These are phyloP conservation scores for Eledone cirrhosa DNA, from an alignment of 2,888 invertebrate genomes.

Conservation along the genomic window DNA sequence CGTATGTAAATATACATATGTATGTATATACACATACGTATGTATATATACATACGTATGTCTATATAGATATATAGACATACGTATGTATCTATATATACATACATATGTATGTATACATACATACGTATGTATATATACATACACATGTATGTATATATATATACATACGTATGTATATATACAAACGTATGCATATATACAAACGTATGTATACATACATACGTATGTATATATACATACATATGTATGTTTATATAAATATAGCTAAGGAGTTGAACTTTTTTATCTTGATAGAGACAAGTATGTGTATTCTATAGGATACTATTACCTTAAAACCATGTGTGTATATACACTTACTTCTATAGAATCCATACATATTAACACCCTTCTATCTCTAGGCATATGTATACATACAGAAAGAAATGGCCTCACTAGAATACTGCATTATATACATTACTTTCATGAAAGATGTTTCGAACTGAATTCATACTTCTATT, in stretches of 20 bases:
- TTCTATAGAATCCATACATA: too few relatives aligned
- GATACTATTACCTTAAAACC: too few relatives aligned
- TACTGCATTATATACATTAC: too few relatives aligned
- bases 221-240: not conserved
- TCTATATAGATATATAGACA: not conserved
- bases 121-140: not conserved
- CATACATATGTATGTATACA: not conserved
- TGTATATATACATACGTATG: not conserved
- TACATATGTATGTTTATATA: not conserved
- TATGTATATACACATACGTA: not conserved
- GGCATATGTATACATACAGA: too few relatives aligned
- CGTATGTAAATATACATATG: not conserved
- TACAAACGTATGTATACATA: not conserved
- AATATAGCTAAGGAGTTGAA: not conserved
- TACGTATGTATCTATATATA: not conserved
- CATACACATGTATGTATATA: not conserved
- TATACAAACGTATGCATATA: not conserved
- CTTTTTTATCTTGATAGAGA: not conserved
- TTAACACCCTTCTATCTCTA: too few relatives aligned
- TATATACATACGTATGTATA: not conserved
- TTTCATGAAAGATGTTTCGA: too few relatives aligned
- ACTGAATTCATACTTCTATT: too few relatives aligned
- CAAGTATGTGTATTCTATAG: not conserved
- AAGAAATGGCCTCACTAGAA: too few relatives aligned
- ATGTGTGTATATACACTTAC: too few relatives aligned